Evolutionary conservation across 2,113 vertebrate genomes (phyloP).

Genomic region (Picathartes gymnocephalus): DNA sequence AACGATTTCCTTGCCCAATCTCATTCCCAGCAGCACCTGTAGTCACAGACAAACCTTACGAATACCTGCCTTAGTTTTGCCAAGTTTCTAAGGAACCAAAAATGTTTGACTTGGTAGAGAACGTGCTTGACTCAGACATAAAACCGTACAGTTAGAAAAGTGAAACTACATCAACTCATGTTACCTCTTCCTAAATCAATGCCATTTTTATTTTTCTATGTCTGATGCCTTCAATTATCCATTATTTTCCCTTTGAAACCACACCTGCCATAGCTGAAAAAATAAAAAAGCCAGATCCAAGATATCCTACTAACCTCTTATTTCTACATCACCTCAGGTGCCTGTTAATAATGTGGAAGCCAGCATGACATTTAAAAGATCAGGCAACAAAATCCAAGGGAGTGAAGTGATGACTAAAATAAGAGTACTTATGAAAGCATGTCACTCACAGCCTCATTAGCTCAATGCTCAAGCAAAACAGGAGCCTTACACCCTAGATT

Average conservation of each 20-base stretch:
- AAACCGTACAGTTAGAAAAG: not conserved
- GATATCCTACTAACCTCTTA: not conserved
- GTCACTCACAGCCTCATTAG: not conserved
- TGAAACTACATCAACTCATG: not conserved
- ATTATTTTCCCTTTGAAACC: not conserved
- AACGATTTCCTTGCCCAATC: not conserved
- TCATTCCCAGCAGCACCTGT: not conserved
- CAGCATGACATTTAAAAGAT: not conserved
- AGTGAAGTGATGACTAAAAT: not conserved
- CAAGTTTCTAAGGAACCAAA: not conserved
- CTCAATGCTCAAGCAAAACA: not conserved
- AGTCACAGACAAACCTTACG: not conserved
- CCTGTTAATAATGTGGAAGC: not conserved
- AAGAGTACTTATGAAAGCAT: not conserved
- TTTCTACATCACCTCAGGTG: not conserved
- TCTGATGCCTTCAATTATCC: not conserved
- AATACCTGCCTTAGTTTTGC: not conserved
- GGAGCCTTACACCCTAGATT: not conserved
- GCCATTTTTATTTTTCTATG: not conserved
- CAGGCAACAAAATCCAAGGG: not conserved
- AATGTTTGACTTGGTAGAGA: not conserved
- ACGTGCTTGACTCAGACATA: not conserved
- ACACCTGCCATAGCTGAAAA: not conserved
- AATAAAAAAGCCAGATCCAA: not conserved
- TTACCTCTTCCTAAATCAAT: not conserved